These are phyloP conservation scores for Trilocha varians DNA, from an alignment of 2,888 invertebrate genomes.

Conservation along the genomic window DNA sequence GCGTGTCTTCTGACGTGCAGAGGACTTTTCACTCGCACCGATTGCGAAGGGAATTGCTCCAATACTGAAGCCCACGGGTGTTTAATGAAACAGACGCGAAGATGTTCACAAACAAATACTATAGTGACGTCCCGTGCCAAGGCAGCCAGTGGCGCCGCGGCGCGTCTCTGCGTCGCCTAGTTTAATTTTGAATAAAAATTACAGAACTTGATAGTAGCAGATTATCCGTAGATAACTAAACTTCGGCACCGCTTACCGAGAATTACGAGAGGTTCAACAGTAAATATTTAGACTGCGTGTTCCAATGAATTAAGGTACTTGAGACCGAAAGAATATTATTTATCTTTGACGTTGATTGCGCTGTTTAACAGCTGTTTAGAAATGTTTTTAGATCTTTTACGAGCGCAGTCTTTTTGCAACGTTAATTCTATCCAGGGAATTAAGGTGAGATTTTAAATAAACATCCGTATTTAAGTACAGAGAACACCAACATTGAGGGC, in stretches of 20 bases:
- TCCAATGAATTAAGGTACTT: conserved; percentile 6
- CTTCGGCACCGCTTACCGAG: conserved; percentile 13
- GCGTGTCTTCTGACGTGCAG: conserved; percentile 26
- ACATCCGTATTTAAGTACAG: background rate
- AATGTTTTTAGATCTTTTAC: background rate
- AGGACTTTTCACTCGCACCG: conserved; percentile 44
- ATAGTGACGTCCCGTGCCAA: conserved; percentile 51
- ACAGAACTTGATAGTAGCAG: conserved; percentile 2
- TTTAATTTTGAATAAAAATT: conserved; percentile 46
- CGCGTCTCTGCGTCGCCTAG: conserved; percentile 38
- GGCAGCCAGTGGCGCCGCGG: conserved; percentile 48
- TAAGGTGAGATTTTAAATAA: background rate
- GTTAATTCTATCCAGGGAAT: background rate
- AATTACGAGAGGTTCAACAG: conserved; percentile 15
- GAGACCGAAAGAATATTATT: conserved; percentile 3
- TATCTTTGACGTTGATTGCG: conserved; percentile 5
- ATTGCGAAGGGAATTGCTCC: conserved; percentile 53
- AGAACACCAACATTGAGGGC: background rate
- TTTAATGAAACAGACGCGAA: conserved; percentile 66
- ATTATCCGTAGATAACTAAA: conserved; percentile 1
- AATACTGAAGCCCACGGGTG: conserved; percentile 60
- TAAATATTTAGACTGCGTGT: conserved; percentile 26
- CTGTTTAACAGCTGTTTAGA: conserved; percentile 1
- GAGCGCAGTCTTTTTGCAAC: background rate
- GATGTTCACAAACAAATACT: conserved; percentile 61